Evolutionary conservation across 2,888 invertebrate species (phyloP).

Genomic region (Sarcophaga carnaria): DNA sequence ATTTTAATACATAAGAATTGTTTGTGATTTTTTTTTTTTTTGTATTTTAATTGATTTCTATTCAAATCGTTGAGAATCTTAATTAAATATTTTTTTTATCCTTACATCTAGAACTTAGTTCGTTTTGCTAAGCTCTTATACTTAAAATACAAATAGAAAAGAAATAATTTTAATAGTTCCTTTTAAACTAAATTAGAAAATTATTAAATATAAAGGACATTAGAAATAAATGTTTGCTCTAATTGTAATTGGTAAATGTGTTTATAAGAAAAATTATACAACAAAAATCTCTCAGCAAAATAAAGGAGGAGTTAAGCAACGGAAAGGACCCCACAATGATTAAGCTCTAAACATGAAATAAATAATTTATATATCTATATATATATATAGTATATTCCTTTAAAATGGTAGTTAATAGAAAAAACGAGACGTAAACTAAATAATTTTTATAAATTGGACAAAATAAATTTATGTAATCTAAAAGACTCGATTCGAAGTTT

Average conservation of each 20-base stretch:
- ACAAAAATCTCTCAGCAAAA: background rate
- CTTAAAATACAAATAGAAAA: constrained; percentile 17
- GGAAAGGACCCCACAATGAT: background rate
- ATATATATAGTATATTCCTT: background rate
- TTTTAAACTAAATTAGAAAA: constrained; percentile 39
- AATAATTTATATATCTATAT: constrained; percentile 7
- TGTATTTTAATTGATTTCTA: constrained; percentile 39
- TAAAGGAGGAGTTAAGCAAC: background rate
- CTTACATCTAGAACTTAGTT: constrained; percentile 53
- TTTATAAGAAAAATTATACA: background rate
- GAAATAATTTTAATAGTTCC: constrained; percentile 29
- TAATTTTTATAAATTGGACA: constrained; percentile 22
- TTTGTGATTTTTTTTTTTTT: constrained; percentile 36
- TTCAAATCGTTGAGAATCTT: constrained; percentile 51
- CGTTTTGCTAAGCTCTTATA: constrained; percentile 49
- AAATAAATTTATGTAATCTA: constrained; percentile 61
- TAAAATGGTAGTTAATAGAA: background rate
- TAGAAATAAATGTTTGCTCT: constrained; percentile 2
- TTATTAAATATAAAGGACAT: constrained; percentile 9
- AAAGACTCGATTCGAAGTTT: constrained; percentile 59
- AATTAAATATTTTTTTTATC: constrained; percentile 44
- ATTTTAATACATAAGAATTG: constrained; percentile 47
- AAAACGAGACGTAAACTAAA: background rate
- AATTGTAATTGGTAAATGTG: background rate
- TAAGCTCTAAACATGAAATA: constrained; percentile 43